Base-by-base conservation (phyloP, 2,797 vertebrate species). In the Lycodopsis pacificus region DNA sequence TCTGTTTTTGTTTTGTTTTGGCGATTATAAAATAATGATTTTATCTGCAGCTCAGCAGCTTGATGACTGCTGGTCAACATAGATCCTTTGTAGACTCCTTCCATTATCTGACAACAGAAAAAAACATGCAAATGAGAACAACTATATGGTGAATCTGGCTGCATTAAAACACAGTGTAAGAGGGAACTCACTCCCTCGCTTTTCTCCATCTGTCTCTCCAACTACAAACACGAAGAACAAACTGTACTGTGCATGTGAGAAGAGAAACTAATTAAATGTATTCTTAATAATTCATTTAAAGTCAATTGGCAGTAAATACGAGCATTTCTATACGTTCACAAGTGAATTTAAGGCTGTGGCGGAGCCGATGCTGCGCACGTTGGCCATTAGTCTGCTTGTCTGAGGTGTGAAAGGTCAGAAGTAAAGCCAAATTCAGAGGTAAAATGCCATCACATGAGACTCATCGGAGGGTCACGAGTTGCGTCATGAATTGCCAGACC, bases 401-500 rank as follows among this genome's bases (percentile, higher is more conserved):
- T 49, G 17, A 22, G n/a, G 4, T 1, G 38, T 51, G 27, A 73
- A 42, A 17, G 40, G 53, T 71, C 12, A 64, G 8, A 27, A 42
- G 30, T 49, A 51, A 38, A 54, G 44, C 15, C 13, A n/a, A n/a
- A n/a, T n/a, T n/a, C n/a, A n/a, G 30, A 64, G 25, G 53, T 79
- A 25, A 30, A 32, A 56, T 13, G 15, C 1, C 30, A 19, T 36
- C 5, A 70, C 22, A 40, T 0, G 40, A 56, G 9, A 68, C 1
- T 59, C 0, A 0, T 34, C 27, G 15, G 4, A 58, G 19, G 58
- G 61, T 48, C 7, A 10, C 17, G 17, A 51, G 71, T 36, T 25
- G n/a, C 20, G 30, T 53, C 12, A 42, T 15, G 7, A 0, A 0
- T 70, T 56, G 17, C 30, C 14, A 1, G 8, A 30, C 17, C 1